Evolutionary conservation across 2,888 invertebrate genomes (phyloP), one percentile per base, ranked within the genome.

Genomic region (Dryocosmus kuriphilus): DNA sequence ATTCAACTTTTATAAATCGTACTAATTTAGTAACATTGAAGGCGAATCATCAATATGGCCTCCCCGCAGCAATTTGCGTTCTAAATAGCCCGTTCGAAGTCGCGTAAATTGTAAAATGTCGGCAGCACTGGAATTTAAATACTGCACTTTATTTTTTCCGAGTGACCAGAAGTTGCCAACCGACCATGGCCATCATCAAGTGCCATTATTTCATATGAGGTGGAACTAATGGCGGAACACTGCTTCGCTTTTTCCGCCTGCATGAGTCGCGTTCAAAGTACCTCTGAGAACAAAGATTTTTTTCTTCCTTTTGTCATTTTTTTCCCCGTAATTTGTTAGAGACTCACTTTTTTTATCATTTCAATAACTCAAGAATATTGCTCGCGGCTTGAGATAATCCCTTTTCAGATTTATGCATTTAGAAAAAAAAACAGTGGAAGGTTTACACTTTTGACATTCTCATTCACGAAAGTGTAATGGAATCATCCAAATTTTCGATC

Each of bases 201-300:
- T 67, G 27, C 67, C 67, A 67, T 67, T 46, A 67, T 67, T 46
- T 46, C 67, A 67, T 46, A 46, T 27, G 67, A 67, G 46, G 46
- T 67, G 67, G 67, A 67, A 67, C 67, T 67, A 67, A 67, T 67
- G 67, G 38, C 38, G 19, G 22, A 14, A 67, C 38, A 41, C 41
- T 65, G 41, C 65, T 65, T 38, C 24, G 8, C 67, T 67, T 67
- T 67, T 67, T 46, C 41, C 22, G 27, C 27, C n/a, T 30, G 19
- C 16, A 32, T n/a, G 32, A 19, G n/a, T 30, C 14, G 38, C 41
- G 22, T 22, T 55, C 11, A 55, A 55, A 55, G 55, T 8, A 22
- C n/a, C 22, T 55, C 22, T 55, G 55, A 9, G 9, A 11, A 55
- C 55, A 2, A 55, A 55, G 9, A 22, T 11, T 16, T 30, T 46